A percentile compares a stretch with the other conserved stretches of the same genome.
Conservation (phyloP, 2,113 vertebrate species). For the Nyctereutes procyonoides region DNA sequence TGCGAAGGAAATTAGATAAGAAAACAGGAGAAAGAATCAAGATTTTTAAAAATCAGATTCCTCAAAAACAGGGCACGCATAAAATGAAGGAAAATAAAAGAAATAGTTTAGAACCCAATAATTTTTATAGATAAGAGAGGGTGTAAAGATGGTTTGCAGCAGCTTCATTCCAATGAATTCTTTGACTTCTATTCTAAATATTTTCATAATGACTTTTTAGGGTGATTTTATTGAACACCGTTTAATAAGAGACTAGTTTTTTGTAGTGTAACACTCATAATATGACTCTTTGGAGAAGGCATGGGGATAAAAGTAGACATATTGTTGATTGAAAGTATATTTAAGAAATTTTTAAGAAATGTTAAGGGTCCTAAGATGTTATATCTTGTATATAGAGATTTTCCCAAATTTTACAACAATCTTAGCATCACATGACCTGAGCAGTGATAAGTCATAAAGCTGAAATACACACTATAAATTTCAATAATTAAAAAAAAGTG, state of each 20-base stretch:
- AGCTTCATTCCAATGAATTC: neutral
- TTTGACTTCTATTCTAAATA: neutral
- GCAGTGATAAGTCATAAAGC: neutral
- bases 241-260: slow-evolving; percentile 8
- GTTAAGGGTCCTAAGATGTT: neutral
- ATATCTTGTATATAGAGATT: neutral
- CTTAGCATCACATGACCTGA: neutral
- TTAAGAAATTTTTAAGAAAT: neutral
- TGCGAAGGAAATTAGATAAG: neutral
- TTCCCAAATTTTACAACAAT: neutral
- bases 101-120: neutral
- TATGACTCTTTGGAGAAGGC: neutral
- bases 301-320: neutral
- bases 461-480: neutral
- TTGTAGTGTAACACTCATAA: neutral
- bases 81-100: neutral
- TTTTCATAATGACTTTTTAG: neutral
- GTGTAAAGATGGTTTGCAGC: neutral
- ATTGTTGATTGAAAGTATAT: slow-evolving; percentile 4
- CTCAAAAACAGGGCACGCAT: neutral
- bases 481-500: neutral
- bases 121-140: neutral
- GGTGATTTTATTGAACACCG: neutral
- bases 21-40: neutral
- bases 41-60: neutral